Evolutionary conservation across 1,140 invertebrate genomes (phyloP), one percentile per base, ranked within the genome.

Genomic region (Caenorhabditis inopinata): DNA sequence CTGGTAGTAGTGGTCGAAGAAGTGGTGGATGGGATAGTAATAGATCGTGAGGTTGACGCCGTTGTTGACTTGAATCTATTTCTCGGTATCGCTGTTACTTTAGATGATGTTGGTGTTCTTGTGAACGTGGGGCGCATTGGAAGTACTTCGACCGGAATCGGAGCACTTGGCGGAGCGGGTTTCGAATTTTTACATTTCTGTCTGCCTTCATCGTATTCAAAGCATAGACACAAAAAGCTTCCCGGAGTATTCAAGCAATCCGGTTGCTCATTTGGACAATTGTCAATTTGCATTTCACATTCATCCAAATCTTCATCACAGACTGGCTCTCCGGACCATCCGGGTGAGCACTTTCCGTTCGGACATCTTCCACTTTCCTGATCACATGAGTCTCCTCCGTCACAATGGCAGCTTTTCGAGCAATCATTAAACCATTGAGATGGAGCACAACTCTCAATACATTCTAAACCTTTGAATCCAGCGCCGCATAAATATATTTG

Each of bases 201-300:
- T 45, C n/a, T 83, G 9, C 25, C 25, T 23, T 83, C 78, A 25
- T 83, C 81, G 47, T 78, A 83, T 23, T 79, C 82, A 45, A 83
- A 83, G 49, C 82, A 83, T 12, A 83, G 35, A 53, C 82, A 83
- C 14, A 83, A 32, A 51, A 77, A 83, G 16, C 83, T 74, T 12
- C 82, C 82, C 46, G 82, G 82, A 14, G 82, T 83, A 76, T 83
- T 83, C n/a, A 83, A 11, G 32, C 82, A 83, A 74, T 83, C 82
- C 6, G 82, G 82, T 49, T 83, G 82, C 48, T 82, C 75, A 23
- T 76, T 32, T 18, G 82, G 81, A 62, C 82, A 83, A 32, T 48
- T 47, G 21, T 48, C 76, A n/a, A 62, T 48, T 27, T 25, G 27
- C 76, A 53, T 47, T 68, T 79, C 62, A 23, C 82, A 83, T 62